These are phyloP conservation scores for Drosophila orena DNA, from an alignment of 1,140 invertebrate species.

Conservation along the genomic window DNA sequence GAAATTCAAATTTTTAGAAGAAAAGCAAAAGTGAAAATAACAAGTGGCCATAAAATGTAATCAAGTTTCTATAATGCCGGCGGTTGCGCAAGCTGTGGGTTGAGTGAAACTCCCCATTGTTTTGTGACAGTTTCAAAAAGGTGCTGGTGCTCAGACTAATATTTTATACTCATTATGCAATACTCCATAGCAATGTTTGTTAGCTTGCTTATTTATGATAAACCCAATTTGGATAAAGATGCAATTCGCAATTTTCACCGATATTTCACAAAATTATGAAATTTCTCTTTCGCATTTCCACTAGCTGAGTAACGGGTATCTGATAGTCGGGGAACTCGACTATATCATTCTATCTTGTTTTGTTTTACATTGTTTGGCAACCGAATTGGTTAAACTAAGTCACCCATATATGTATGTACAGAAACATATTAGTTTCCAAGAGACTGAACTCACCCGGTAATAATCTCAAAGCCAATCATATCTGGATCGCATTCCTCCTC, in stretches of 20 bases:
- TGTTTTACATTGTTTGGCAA: too few relatives aligned
- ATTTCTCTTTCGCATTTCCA: too few relatives aligned
- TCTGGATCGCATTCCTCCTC: constrained; percentile 92
- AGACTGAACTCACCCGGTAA: constrained; percentile 89
- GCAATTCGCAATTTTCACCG: too few relatives aligned
- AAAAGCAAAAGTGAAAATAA: constrained; percentile 67
- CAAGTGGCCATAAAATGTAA: constrained; percentile 45
- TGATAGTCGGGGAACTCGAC: too few relatives aligned
- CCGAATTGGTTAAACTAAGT: too few relatives aligned
- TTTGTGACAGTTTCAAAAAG: constrained; percentile 25
- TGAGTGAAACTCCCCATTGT: constrained; percentile 26
- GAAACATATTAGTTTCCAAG: neutral
- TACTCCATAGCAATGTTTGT: neutral
- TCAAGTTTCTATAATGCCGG: constrained; percentile 44
- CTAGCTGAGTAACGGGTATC: too few relatives aligned
- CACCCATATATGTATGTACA: neutral
- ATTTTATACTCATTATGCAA: constrained; percentile 17
- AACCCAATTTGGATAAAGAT: neutral
- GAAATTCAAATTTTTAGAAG: constrained; percentile 46
- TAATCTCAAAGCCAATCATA: constrained; percentile 95
- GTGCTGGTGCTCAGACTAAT: neutral
- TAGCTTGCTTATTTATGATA: neutral
- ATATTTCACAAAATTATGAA: too few relatives aligned
- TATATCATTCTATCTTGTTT: too few relatives aligned
- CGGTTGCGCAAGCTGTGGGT: constrained; percentile 42